Conservation (phyloP, 2,888 invertebrate species). For the Molanna angustata region DNA sequence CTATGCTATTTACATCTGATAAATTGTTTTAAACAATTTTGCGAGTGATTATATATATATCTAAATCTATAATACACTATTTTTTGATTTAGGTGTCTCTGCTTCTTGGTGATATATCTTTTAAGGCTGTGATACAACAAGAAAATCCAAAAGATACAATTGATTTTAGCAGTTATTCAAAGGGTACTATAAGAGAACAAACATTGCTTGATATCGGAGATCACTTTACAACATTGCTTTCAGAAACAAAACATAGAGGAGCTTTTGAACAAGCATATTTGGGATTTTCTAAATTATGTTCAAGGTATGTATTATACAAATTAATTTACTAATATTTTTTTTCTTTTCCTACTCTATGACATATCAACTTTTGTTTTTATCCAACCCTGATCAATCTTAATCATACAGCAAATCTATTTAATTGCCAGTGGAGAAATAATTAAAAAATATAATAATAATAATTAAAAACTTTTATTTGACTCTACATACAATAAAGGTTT, state of each 20-base stretch:
- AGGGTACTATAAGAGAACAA: conserved; percentile 45
- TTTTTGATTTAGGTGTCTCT: conserved; percentile 55
- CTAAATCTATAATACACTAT: neutral
- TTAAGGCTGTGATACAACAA: conserved; percentile 47
- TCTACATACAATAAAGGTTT: too few species aligned
- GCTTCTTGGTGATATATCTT: conserved; percentile 63
- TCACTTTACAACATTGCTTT: conserved; percentile 64
- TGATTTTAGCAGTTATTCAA: conserved; percentile 34
- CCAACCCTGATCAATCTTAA: neutral
- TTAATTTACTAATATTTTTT: neutral
- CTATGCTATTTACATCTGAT: neutral
- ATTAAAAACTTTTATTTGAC: too few species aligned
- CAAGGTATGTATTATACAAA: conserved; percentile 42
- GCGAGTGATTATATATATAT: neutral
- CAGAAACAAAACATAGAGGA: conserved; percentile 86
- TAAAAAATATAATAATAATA: too few species aligned
- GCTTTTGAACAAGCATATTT: conserved; percentile 96
- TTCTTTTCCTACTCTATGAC: neutral
- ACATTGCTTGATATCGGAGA: conserved; percentile 61
- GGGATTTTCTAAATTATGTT: conserved; percentile 77
- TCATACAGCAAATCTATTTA: neutral
- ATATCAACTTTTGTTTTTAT: neutral
- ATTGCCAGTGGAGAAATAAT: neutral
- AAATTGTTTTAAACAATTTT: neutral
- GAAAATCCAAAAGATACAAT: conserved; percentile 33